Base-by-base conservation (phyloP, 2,797 vertebrate species). In the Anguilla pacifica region DNA sequence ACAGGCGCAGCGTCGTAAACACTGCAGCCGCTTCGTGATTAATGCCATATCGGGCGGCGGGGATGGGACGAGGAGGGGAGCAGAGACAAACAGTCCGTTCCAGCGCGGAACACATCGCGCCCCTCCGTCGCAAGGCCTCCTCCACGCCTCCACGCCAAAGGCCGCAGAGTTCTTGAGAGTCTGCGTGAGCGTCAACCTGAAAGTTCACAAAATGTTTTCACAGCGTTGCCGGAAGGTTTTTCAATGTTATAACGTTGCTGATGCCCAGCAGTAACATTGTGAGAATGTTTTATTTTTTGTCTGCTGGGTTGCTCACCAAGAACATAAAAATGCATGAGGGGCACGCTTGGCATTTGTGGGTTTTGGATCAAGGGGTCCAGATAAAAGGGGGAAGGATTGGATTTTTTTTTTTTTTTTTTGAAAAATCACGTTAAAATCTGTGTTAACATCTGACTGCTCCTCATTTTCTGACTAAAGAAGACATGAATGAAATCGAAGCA, bases 1-100 rank as follows among this genome's bases (percentile, higher is more conserved):
- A 90, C 85, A 91, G 89, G 83, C 88, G 61, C 81, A 90, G 89
- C 85, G 87, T 91, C 49, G 72, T 91, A 92, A 84, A 94, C 91
- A 92, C 91, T 92, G 92, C 92, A 89, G 91, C 86, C 88, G 91
- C 87, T 86, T 89, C 81, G 90, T 93, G 93, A 95, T 95, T 94
- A 92, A 94, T 85, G 89, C 89, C 91, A 91, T 84, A 79, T 53
- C 88, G 90, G 86, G 87, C 91, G 91, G 91, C 86, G 6, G 92
- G 93, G 91, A 93, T 88, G 90, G 88, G 91, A 90, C 94, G 94
- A 95, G 93, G 93, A 94, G 92, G 87, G 86, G 85, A 84, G 89
- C 67, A 87, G 91, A 46, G 89, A 90, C 88, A 88, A 90, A 93
- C 83, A 87, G 87, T 89, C 43, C 51, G 61, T 88, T 92, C 89